phyloP scores from a whole-genome alignment of 2,888 invertebrate genomes.

The Agonopterix heracliana region DNA sequence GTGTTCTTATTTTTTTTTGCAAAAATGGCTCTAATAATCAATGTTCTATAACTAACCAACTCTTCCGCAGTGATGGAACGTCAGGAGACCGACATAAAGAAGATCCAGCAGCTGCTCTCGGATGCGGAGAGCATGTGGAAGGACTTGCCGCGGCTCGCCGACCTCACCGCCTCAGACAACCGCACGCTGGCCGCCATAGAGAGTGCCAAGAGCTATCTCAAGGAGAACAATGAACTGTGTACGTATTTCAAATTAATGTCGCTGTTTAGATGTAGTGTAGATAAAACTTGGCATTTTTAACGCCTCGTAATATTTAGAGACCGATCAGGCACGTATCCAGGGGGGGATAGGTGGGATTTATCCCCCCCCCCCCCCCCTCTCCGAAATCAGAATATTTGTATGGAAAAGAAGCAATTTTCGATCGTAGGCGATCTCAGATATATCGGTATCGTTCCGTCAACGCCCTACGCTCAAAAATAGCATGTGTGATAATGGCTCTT shows the following conservation, averaged over 20 bases:
- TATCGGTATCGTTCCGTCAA: no score
- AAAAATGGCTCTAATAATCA: no score
- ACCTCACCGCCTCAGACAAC: slow-evolving; percentile 77
- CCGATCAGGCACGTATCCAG: no score
- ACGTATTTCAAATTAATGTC: slow-evolving; percentile 18
- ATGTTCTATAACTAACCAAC: no score
- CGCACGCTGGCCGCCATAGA: slow-evolving; percentile 77
- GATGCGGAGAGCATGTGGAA: slow-evolving; percentile 70
- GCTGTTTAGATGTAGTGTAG: not conserved
- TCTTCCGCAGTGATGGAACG: slow-evolving; percentile 52
- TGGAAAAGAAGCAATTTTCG: no score
- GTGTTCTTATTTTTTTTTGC: no score
- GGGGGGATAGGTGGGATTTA: no score
- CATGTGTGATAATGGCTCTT: no score
- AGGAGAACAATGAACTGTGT: slow-evolving; percentile 63
- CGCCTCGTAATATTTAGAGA: not conserved
- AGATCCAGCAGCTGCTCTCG: slow-evolving; percentile 51
- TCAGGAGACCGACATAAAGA: slow-evolving; percentile 59
- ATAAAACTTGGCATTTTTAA: not conserved
- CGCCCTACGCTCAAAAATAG: no score
- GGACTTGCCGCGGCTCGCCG: slow-evolving; percentile 65
- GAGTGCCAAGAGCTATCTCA: slow-evolving; percentile 66
- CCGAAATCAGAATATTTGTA: no score
- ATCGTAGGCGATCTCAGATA: no score
- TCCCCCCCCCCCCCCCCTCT: no score